Evolutionary conservation across 1,140 invertebrate species (phyloP).

Genomic region (Caenorhabditis briggsae): DNA sequence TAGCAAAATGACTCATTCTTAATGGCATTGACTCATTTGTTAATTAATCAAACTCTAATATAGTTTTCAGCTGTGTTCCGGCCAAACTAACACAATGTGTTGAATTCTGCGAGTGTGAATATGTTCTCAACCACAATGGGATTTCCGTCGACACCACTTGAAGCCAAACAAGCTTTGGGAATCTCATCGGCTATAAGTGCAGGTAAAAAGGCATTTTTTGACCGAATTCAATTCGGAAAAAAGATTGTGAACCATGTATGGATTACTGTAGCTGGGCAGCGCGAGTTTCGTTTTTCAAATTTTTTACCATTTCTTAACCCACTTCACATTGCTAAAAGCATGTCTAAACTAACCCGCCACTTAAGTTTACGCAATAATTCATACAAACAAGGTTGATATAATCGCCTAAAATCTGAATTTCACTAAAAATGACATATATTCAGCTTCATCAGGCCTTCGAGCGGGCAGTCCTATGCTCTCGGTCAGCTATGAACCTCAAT

Average conservation of each 20-base stretch:
- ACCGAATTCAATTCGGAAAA: not conserved
- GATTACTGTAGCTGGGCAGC: no score
- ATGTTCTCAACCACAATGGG: conserved; percentile 55
- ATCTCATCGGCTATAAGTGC: conserved; percentile 28
- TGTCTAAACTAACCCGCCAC: no score
- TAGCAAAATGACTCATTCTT: no score
- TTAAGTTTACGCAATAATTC: no score
- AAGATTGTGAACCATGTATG: not conserved
- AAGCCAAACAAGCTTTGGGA: conserved; percentile 48
- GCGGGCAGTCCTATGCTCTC: conserved; percentile 47
- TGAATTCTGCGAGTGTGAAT: conserved; percentile 23
- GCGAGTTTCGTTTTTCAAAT: no score
- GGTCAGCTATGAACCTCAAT: conserved; percentile 20
- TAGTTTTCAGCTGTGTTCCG: conserved; percentile 12
- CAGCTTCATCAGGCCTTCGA: conserved; percentile 28
- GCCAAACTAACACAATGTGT: conserved; percentile 18
- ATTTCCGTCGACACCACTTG: conserved; percentile 49
- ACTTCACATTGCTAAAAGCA: no score
- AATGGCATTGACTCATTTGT: no score
- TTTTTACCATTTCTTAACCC: no score
- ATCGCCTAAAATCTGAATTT: no score
- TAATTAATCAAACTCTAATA: not conserved
- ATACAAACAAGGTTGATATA: no score
- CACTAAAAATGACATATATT: not conserved
- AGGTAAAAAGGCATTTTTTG: not conserved